A percentile compares a stretch with the other conserved stretches of the same genome.
These are phyloP conservation scores for Limulus polyphemus DNA, from an alignment of 2,888 invertebrate genomes.

Conservation along the genomic window DNA sequence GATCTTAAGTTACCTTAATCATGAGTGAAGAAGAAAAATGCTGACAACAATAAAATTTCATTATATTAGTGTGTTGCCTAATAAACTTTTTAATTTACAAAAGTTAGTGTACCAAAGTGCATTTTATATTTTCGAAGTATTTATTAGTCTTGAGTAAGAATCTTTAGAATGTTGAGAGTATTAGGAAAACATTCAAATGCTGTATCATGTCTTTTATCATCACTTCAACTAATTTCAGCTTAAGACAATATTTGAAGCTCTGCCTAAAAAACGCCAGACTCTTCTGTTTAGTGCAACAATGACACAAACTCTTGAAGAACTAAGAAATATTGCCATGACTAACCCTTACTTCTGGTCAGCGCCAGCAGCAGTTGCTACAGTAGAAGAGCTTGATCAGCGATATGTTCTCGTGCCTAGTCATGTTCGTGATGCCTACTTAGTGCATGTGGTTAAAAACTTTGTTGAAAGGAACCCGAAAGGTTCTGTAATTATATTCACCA, in stretches of 20 bases:
- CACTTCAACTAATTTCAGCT: conserved; percentile 40
- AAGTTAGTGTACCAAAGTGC: no score
- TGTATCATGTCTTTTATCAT: not conserved
- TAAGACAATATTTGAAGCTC: conserved; percentile 57
- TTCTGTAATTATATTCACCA: conserved; percentile 86
- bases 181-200: no score
- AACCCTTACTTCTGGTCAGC: conserved; percentile 48
- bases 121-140: no score
- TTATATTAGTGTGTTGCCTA: no score
- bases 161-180: no score
- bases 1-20: no score
- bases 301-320: conserved; percentile 62
- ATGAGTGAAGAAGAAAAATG: no score
- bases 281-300: conserved; percentile 92
- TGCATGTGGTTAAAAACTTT: conserved; percentile 66
- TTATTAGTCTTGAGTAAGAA: no score
- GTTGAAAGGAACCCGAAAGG: conserved; percentile 56
- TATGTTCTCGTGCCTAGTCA: conserved; percentile 87
- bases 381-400: conserved; percentile 74
- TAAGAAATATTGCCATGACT: conserved; percentile 42
- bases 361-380: conserved; percentile 60
- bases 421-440: conserved; percentile 73
- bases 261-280: conserved; percentile 70
- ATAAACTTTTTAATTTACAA: no score
- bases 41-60: no score